These are phyloP conservation scores for Electrophaes corylata DNA, from an alignment of 2,888 invertebrate genomes.

Conservation along the genomic window DNA sequence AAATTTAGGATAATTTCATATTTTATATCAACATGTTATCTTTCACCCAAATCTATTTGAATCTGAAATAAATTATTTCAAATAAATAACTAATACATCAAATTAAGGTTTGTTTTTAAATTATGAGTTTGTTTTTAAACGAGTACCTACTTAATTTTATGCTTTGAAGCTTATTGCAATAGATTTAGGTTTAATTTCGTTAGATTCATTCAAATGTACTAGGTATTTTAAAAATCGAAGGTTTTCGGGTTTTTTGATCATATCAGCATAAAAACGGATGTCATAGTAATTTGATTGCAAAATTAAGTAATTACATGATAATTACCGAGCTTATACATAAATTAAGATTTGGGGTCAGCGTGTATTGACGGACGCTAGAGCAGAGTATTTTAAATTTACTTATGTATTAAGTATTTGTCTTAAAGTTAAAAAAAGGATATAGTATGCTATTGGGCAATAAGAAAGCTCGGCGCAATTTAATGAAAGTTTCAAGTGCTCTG, in stretches of 20 bases:
- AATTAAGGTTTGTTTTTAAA: not conserved
- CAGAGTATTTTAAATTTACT: too few species aligned
- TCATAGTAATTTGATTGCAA: slow-evolving; percentile 16
- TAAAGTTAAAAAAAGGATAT: too few species aligned
- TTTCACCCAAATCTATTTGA: slow-evolving; percentile 14
- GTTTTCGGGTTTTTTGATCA: slow-evolving; percentile 31
- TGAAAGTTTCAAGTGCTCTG: too few species aligned
- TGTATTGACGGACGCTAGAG: too few species aligned
- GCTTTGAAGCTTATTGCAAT: not conserved
- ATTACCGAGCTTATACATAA: not conserved
- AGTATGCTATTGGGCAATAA: too few species aligned
- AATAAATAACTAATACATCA: not conserved
- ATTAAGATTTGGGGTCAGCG: too few species aligned
- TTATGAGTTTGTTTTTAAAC: not conserved
- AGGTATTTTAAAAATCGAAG: slow-evolving; percentile 1
- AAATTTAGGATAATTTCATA: slow-evolving; percentile 17
- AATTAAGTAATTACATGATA: slow-evolving; percentile 6
- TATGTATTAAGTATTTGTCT: too few species aligned
- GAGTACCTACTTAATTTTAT: not conserved
- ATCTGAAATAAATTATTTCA: slow-evolving; percentile 7
- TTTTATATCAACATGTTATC: slow-evolving; percentile 27
- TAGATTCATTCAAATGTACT: not conserved
- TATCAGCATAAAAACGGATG: slow-evolving; percentile 36
- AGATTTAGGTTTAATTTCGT: slow-evolving; percentile 1
- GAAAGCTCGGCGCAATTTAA: too few species aligned